Evolutionary conservation across 2,113 vertebrate species (phyloP).

Genomic region (Ictalurus punctatus): DNA sequence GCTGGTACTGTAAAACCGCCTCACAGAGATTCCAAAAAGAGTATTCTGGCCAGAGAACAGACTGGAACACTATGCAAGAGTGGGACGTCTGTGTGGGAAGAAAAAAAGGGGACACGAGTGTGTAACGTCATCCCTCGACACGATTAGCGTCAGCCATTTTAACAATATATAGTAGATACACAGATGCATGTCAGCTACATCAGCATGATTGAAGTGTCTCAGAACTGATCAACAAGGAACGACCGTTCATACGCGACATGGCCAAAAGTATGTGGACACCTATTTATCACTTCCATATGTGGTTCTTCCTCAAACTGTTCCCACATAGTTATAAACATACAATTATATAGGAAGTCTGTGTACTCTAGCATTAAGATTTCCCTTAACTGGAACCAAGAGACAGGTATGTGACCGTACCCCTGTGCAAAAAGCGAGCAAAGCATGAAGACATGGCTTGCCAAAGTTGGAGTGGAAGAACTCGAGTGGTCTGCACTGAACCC

Average conservation of each 20-base stretch:
- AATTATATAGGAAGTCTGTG: not conserved
- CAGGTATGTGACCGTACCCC: not conserved
- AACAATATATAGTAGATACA: not conserved
- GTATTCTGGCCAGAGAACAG: conserved; percentile 95
- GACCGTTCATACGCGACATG: not conserved
- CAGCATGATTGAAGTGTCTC: not conserved
- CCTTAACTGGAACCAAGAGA: not conserved
- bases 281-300: not conserved
- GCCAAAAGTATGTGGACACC: not conserved
- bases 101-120: conserved; percentile 39
- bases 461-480: not conserved
- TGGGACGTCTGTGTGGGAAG: conserved; percentile 83
- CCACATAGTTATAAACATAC: not conserved
- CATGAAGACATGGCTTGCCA: not conserved
- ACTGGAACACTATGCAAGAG: conserved; percentile 94
- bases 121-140: not conserved
- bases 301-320: not conserved
- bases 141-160: too few species aligned
- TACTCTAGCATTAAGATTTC: not conserved
- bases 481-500: not conserved
- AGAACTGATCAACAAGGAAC: not conserved
- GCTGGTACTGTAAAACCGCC: conserved; percentile 91
- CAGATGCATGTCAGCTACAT: not conserved
- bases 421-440: not conserved
- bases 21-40: conserved; percentile 98